phyloP scores from a whole-genome alignment of 2,888 invertebrate genomes.

The Drosophila flavopinicola region DNA sequence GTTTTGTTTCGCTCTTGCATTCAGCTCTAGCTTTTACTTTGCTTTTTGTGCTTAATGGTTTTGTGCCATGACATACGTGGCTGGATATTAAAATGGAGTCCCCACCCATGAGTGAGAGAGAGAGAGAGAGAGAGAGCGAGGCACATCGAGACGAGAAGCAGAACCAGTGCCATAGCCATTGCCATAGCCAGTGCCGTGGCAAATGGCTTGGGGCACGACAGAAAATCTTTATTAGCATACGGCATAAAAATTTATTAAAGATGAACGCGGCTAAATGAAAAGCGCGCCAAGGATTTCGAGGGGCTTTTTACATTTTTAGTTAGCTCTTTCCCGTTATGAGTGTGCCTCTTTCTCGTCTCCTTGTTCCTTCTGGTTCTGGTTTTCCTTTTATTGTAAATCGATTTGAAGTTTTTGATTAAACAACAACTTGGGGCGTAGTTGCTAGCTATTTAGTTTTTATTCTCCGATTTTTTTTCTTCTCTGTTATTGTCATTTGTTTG shows the following conservation, averaged over 20 bases:
- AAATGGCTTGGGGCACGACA: constrained; percentile 70
- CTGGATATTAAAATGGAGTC: constrained; percentile 75
- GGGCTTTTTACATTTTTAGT: constrained; percentile 52
- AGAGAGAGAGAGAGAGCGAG: background rate
- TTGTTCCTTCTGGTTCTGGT: background rate
- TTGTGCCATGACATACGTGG: constrained; percentile 80
- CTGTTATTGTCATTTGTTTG: constrained; percentile 64
- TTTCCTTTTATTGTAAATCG: constrained; percentile 72
- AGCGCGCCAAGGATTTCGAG: constrained; percentile 43
- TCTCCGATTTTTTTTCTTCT: constrained; percentile 20
- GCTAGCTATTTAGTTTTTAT: constrained; percentile 49
- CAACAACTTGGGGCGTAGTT: constrained; percentile 59
- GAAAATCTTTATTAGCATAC: constrained; percentile 80
- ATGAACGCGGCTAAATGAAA: constrained; percentile 67
- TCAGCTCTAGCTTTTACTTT: constrained; percentile 70
- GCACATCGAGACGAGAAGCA: constrained; percentile 6
- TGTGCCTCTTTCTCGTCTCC: background rate
- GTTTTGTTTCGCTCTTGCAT: constrained; percentile 48
- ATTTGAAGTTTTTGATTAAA: constrained; percentile 77
- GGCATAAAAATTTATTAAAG: constrained; percentile 80
- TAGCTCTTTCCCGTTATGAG: constrained; percentile 32
- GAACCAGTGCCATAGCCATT: constrained; percentile 15
- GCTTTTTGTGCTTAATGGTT: constrained; percentile 76
- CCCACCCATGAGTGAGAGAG: constrained; percentile 25
- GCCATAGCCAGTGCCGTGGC: constrained; percentile 25